phyloP scores from a whole-genome alignment of 1,140 invertebrate genomes.

The Achroia grisella region DNA sequence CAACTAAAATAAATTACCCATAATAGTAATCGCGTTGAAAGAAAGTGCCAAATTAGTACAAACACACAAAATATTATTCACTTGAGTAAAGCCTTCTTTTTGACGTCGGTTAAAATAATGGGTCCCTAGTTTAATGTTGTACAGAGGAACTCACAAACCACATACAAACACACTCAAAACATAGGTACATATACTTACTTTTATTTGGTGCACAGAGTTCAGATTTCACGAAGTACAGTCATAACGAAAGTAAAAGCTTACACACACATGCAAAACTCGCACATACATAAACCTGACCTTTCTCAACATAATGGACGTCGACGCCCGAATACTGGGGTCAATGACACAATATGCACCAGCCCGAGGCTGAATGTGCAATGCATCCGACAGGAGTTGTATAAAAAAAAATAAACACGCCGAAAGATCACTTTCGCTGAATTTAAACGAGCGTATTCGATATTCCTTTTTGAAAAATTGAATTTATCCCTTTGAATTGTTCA shows the following conservation, averaged over 20 bases:
- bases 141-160: too few relatives aligned
- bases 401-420: slow-evolving; percentile 31
- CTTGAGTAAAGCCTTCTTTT: too few relatives aligned
- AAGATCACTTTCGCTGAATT: slow-evolving; percentile 49
- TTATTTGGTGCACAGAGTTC: too few relatives aligned
- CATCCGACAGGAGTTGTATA: slow-evolving; percentile 52
- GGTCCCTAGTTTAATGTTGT: too few relatives aligned
- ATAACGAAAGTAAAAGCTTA: slow-evolving; percentile 59
- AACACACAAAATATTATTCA: too few relatives aligned
- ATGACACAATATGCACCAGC: slow-evolving; percentile 30
- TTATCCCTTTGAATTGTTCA: background rate
- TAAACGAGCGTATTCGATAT: slow-evolving; percentile 20
- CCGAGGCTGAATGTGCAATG: slow-evolving; percentile 46
- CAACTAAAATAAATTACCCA: too few relatives aligned
- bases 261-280: slow-evolving; percentile 30
- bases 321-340: slow-evolving; percentile 52
- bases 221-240: slow-evolving; percentile 8
- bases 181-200: too few relatives aligned
- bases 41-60: too few relatives aligned
- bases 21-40: too few relatives aligned
- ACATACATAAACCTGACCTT: slow-evolving; percentile 57
- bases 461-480: slow-evolving; percentile 6
- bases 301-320: slow-evolving; percentile 52
- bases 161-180: too few relatives aligned
- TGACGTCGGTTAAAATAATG: too few relatives aligned